Base-by-base conservation (phyloP, 2,888 invertebrate genomes). In the Andrena chrysosceles region DNA sequence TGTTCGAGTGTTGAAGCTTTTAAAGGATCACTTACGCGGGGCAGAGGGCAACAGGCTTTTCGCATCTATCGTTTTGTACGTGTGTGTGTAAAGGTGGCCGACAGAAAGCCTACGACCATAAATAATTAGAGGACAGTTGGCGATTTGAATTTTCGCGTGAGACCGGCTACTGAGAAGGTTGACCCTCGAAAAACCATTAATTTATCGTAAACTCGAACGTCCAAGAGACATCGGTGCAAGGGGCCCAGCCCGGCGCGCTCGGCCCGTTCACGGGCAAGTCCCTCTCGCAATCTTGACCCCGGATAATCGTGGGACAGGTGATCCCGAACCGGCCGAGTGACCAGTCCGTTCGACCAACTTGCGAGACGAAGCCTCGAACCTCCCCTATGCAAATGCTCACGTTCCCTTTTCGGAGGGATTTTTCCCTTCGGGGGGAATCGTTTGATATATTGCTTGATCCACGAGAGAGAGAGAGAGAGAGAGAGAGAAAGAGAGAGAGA, bases 301-400 rank as follows among this genome's bases (percentile, higher is more conserved):
- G 89, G 90, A 92, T 93, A 93, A 93, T 93, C 93, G 89, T 90
- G 88, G 92, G 93, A 91, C 93, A 93, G 93, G 92, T 93, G 92
- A 92, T 91, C 91, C 84, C 74, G 67, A 80, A 71, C 76, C 83
- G 83, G 85, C 90, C 85, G 78, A 91, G 90, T 93, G 93, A 93
- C 92, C 93, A 89, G 83, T 92, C 92, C 85, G 89, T 86, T 67
- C 60, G 54, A 49, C 26, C 74, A 42, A 63, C 42, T 42, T 49
- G 33, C 70, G 54, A 56, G 79, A 84, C 83, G 77, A 83, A 79
- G 83, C 83, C 85, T 88, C 86, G 81, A 72, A 70, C 73, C 31
- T 80, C 88, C 87, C 89, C 87, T 91, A 91, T 91, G 91, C 91
- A 91, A 91, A 91, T 91, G 83, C 77, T 35, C 31, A n/a, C 76